Evolutionary conservation across 2,797 vertebrate species (phyloP).

Genomic region (Atherinosoma microstoma): DNA sequence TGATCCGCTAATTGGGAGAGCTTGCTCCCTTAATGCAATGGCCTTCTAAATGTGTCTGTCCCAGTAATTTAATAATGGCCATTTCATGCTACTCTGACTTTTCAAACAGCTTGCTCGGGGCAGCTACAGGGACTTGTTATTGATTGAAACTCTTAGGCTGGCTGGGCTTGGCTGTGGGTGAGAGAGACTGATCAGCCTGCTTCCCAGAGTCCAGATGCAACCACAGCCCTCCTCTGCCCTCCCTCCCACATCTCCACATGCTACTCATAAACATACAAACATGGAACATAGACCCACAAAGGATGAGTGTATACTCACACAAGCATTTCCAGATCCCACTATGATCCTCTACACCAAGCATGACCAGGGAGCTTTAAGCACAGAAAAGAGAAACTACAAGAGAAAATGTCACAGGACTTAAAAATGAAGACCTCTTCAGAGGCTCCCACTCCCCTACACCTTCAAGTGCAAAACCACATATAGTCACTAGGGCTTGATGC

Average conservation of each 20-base stretch:
- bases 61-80: slow-evolving; percentile 87
- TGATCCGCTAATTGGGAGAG: slow-evolving; percentile 82
- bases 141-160: slow-evolving; percentile 78
- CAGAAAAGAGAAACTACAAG: slow-evolving; percentile 2
- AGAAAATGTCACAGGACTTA: slow-evolving; percentile 47
- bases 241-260: slow-evolving; percentile 41
- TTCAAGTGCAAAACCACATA: slow-evolving; percentile 31
- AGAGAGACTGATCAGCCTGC: slow-evolving; percentile 67
- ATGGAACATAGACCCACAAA: slow-evolving; percentile 30
- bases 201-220: slow-evolving; percentile 82
- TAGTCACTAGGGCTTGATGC: slow-evolving; percentile 54
- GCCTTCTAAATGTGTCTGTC: slow-evolving; percentile 85
- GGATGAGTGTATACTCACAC: slow-evolving; percentile 34
- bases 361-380: slow-evolving; percentile 39
- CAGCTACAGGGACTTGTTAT: slow-evolving; percentile 82
- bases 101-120: slow-evolving; percentile 78
- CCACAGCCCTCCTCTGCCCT: slow-evolving; percentile 22
- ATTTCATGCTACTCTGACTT: slow-evolving; percentile 85
- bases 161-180: slow-evolving; percentile 72
- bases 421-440: slow-evolving; percentile 63
- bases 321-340: slow-evolving; percentile 28
- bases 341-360: slow-evolving; percentile 29
- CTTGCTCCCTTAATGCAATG: slow-evolving; percentile 86
- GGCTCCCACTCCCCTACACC: slow-evolving; percentile 45
- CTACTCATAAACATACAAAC: slow-evolving; percentile 66